Base-by-base conservation (phyloP, 2,113 vertebrate genomes). In the human (Homo sapiens) region DNA sequence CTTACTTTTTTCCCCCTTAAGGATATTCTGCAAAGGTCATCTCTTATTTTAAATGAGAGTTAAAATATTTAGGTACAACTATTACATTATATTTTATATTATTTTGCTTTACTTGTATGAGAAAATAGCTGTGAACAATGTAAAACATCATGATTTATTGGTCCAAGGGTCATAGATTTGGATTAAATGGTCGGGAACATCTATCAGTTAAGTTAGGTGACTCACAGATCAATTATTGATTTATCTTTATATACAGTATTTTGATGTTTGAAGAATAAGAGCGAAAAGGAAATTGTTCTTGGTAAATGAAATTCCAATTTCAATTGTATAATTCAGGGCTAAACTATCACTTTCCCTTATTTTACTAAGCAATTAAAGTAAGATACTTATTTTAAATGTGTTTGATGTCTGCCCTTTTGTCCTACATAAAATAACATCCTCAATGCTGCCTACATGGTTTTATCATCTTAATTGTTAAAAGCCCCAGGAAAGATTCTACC, bases 281-380 rank as follows among this genome's bases (percentile, higher is more conserved):
- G 7, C 84, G 73, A 83, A 90, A 17, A 86, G 8, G 76, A 90
- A 94, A 76, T 13, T n/a, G 5, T 91, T 89, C 1, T 20, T 78
- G 38, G 17, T 93, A 85, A 92, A 78, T 48, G 23, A 80, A 94
- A 96, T 97, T 90, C 14, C 35, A 83, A 52, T 73, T 82, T 7
- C 78, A 68, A 79, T 96, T 73, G 18, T 91, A 8, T 48, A 84
- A 27, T 40, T 97, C 61, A 68, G 23, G 20, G 16, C 6, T 91
- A 38, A 90, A 76, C 43, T 85, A 93, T 96, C 48, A 81, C 20
- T 76, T 76, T 72, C 35, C 10, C 17, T 96, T 73, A 85, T 82
- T 93, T 96, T 89, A 68, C 50, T 23, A 93, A 82, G 45, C 45
- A 91, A 93, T 78, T 95, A 94, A 76, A 83, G 79, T 86, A 90